Base-by-base conservation (phyloP, 2,113 vertebrate genomes). In the Antigone vipio region DNA sequence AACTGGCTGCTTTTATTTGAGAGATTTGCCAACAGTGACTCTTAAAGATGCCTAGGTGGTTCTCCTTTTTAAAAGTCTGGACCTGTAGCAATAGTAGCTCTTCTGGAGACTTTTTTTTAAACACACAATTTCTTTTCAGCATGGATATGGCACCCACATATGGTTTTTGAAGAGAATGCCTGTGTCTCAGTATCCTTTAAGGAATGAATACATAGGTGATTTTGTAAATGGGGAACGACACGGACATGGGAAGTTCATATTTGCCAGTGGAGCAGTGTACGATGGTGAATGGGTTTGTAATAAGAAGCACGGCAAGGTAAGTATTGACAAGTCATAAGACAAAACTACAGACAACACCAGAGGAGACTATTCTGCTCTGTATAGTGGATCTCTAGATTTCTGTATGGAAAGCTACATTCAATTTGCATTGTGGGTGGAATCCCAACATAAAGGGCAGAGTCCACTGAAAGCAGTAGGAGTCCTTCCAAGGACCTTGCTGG, bases 241-340 rank as follows among this genome's bases (percentile, higher is more conserved):
- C 0, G 99, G 99, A 9, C 59, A 2, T 1, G 99, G 99, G 15
- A 98, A 71, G 14, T 99, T 99, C 89, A 83, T 96, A 78, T 99
- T 99, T 4, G 98, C 99, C 27, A 97, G 95, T 11, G 99, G 99
- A 62, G 98, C 98, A 0, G 27, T 97, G 34, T 99, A 99, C 5
- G 89, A 97, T 20, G 99, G 99, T 35, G 96, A 98, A 13, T 99
- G 99, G 99, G 97, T 95, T 53, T 85, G 85, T 75, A 98, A 99
- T 64, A 98, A 98, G 85, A 99, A 99, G 59, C 98, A 99, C 0
- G 99, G 99, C 59, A 93, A 93, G 98, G 99, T 99, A 60, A 96
- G 98, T 92, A 19, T 5, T 60, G 59, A 16, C 35, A 53, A 67
- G 35, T 7, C 44, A 18, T 29, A 15, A 74, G 49, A 35, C 29